phyloP scores from a whole-genome alignment of 2,797 vertebrate species.

The Pipistrellus pipistrellus region DNA sequence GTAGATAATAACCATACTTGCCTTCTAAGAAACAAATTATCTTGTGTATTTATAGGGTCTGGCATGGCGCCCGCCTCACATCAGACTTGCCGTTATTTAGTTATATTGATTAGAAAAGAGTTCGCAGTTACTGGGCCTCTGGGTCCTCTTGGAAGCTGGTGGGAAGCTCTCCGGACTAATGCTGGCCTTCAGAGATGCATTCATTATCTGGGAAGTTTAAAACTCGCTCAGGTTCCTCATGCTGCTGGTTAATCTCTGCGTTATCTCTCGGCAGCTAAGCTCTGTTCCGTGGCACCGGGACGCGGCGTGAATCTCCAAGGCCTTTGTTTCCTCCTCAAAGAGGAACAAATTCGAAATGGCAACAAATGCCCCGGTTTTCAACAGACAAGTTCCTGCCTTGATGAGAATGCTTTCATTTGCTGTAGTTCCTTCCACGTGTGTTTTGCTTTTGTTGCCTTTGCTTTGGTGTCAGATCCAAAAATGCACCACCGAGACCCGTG shows the following conservation, averaged over 20 bases:
- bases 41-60: conserved; percentile 12
- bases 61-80: conserved; percentile 55
- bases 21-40: conserved; percentile 26
- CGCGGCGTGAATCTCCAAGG: background rate
- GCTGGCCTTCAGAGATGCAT: conserved; percentile 47
- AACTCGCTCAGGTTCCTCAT: background rate
- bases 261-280: conserved; percentile 21
- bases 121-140: conserved; percentile 53
- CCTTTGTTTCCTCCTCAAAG: background rate
- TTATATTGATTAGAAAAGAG: conserved; percentile 68
- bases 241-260: background rate
- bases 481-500: background rate
- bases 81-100: conserved; percentile 48
- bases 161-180: background rate
- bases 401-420: conserved; percentile 17
- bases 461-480: background rate
- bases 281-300: accelerated
- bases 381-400: background rate
- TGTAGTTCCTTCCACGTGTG: background rate
- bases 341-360: conserved; percentile 7
- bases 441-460: background rate
- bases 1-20: background rate
- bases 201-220: conserved; percentile 47
- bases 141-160: conserved; percentile 54
- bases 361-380: background rate